A percentile compares a stretch with the other conserved stretches of the same genome.
phyloP scores from a whole-genome alignment of 2,888 invertebrate species.

The Andrena fulva region DNA sequence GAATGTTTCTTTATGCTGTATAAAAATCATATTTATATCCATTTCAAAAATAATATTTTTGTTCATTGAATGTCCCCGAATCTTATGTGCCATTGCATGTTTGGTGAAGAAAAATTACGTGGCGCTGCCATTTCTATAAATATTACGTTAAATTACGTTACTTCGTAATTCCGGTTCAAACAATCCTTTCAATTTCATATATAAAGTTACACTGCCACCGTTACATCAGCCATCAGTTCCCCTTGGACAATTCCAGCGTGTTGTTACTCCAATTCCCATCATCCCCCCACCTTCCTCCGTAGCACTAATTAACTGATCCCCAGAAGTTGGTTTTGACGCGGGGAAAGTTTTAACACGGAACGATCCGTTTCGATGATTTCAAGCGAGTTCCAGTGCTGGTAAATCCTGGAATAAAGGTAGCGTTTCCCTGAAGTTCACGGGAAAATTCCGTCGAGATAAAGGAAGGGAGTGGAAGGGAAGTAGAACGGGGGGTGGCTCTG shows the following conservation, averaged over 20 bases:
- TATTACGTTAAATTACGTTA: no score
- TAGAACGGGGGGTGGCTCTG: slow-evolving; percentile 14
- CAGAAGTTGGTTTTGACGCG: slow-evolving; percentile 5
- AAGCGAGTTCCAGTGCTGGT: neutral
- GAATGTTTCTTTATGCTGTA: no score
- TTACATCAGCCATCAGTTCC: neutral
- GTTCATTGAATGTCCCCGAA: no score
- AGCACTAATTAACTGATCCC: slow-evolving; percentile 12
- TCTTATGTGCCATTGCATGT: no score
- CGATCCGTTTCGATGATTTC: slow-evolving; percentile 24
- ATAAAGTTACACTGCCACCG: no score
- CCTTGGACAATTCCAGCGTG: neutral
- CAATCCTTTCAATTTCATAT: no score
- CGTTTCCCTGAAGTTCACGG: slow-evolving; percentile 7
- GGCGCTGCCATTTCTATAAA: no score
- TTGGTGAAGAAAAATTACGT: no score
- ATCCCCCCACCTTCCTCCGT: neutral
- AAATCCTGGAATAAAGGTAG: slow-evolving; percentile 9
- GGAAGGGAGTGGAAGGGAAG: neutral
- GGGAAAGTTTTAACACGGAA: slow-evolving; percentile 13
- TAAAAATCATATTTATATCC: no score
- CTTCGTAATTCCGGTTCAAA: no score
- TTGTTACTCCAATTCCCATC: neutral
- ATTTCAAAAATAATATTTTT: no score
- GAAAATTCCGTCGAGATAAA: slow-evolving; percentile 24